Percentiles rank a stretch among this genome's conserved stretches.
phyloP scores from a whole-genome alignment of 1,140 invertebrate genomes.

The Cydia fagiglandana region DNA sequence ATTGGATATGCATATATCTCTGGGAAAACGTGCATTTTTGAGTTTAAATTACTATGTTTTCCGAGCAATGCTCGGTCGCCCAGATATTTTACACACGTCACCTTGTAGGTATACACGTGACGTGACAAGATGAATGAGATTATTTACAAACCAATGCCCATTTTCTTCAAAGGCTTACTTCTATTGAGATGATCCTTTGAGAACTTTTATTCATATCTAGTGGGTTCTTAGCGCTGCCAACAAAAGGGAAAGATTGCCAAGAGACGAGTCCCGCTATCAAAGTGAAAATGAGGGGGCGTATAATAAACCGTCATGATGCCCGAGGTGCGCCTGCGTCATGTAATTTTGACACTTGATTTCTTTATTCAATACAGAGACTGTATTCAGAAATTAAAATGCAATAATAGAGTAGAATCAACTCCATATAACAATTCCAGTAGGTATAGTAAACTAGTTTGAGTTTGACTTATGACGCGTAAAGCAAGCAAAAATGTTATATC shows the following conservation, averaged over 20 bases:
- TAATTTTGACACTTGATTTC: constrained; percentile 67
- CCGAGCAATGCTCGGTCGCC: too few relatives aligned
- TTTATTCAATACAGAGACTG: constrained; percentile 52
- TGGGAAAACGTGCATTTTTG: too few relatives aligned
- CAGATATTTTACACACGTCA: too few relatives aligned
- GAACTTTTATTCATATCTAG: constrained; percentile 49
- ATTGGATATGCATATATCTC: too few relatives aligned
- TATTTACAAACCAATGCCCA: background rate
- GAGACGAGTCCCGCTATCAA: constrained; percentile 52
- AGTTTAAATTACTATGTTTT: too few relatives aligned
- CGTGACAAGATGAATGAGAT: background rate
- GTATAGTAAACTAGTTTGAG: too few relatives aligned
- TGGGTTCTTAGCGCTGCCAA: constrained; percentile 46
- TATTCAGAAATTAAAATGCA: background rate
- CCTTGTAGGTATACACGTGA: too few relatives aligned
- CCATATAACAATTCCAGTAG: too few relatives aligned
- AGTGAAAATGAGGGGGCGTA: constrained; percentile 54
- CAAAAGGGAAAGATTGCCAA: constrained; percentile 62
- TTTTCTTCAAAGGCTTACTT: constrained; percentile 33
- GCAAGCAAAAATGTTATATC: too few relatives aligned
- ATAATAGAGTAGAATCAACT: too few relatives aligned
- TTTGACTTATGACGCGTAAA: too few relatives aligned
- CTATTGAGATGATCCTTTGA: constrained; percentile 45
- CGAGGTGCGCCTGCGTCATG: constrained; percentile 45
- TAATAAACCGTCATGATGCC: constrained; percentile 50